Evolutionary conservation across 2,888 invertebrate genomes (phyloP).

Genomic region (Clusia tigrina): DNA sequence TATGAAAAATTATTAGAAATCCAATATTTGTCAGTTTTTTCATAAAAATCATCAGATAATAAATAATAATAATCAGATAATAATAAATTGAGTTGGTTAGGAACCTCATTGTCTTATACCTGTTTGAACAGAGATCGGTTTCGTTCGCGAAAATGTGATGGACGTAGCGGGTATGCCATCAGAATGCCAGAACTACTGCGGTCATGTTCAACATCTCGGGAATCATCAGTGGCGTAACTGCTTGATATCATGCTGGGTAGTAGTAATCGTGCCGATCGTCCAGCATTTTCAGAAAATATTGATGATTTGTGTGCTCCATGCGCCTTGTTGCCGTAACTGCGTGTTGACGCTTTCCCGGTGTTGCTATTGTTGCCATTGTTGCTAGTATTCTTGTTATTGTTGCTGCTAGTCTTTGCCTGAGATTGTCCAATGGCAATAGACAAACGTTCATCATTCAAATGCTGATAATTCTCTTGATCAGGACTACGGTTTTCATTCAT

Average conservation of each 20-base stretch:
- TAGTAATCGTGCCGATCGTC: constrained; percentile 34
- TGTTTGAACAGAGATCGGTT: constrained; percentile 56
- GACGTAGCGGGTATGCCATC: constrained; percentile 46
- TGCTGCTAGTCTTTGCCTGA: constrained; percentile 5
- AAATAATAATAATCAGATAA: no score
- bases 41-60: no score
- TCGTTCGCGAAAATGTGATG: constrained; percentile 59
- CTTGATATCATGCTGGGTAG: constrained; percentile 34
- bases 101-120: no score
- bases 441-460: constrained; percentile 36
- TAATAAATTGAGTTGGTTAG: no score
- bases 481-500: constrained; percentile 58
- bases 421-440: constrained; percentile 40
- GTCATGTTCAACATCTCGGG: constrained; percentile 20
- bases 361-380: constrained; percentile 16
- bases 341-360: constrained; percentile 32
- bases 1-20: no score
- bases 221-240: constrained; percentile 6
- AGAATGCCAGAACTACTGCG: constrained; percentile 36
- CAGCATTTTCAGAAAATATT: constrained; percentile 33
- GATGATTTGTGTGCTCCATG: constrained; percentile 14
- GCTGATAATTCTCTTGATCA: constrained; percentile 40
- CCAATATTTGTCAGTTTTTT: no score
- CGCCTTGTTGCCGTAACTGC: constrained; percentile 30
- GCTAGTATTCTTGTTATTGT: constrained; percentile 14